A percentile compares a stretch with the other conserved stretches of the same genome.
Conservation (phyloP, 2,113 vertebrate species). For the Gambusia affinis region DNA sequence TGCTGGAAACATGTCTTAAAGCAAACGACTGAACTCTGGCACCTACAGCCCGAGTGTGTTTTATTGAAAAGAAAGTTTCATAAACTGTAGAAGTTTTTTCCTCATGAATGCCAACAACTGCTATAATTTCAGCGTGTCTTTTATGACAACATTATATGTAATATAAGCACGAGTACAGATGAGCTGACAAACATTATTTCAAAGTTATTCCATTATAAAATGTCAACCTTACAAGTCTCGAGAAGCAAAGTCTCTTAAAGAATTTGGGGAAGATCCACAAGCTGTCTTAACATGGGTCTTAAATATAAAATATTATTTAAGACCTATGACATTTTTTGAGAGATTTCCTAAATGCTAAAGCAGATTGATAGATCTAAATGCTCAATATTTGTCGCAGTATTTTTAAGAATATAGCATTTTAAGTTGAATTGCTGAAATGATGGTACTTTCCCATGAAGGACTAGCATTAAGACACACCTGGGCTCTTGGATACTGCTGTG, state of each 20-base stretch:
- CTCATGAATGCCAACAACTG: not conserved
- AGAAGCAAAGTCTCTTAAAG: not conserved
- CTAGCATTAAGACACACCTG: too few species aligned
- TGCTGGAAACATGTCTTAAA: constrained; percentile 35
- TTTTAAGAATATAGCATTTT: not conserved
- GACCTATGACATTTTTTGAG: too few species aligned
- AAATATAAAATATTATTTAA: not conserved
- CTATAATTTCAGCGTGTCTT: not conserved
- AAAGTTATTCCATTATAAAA: too few species aligned
- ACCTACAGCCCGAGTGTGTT: constrained; percentile 23
- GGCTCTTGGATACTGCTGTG: not conserved
- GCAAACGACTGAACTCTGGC: constrained; percentile 27
- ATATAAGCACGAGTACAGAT: not conserved
- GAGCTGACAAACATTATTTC: not conserved
- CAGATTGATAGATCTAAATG: not conserved
- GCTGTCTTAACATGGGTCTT: not conserved
- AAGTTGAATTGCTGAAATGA: not conserved
- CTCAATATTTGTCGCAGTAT: not conserved
- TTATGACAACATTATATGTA: too few species aligned
- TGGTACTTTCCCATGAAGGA: too few species aligned
- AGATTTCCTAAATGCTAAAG: not conserved
- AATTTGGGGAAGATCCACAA: not conserved
- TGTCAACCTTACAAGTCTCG: not conserved
- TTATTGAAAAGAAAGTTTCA: not conserved
- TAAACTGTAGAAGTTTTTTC: not conserved